Evolutionary conservation across 2,797 vertebrate genomes (phyloP), one percentile per base, ranked within the genome.

Genomic region (Borostomias antarcticus): DNA sequence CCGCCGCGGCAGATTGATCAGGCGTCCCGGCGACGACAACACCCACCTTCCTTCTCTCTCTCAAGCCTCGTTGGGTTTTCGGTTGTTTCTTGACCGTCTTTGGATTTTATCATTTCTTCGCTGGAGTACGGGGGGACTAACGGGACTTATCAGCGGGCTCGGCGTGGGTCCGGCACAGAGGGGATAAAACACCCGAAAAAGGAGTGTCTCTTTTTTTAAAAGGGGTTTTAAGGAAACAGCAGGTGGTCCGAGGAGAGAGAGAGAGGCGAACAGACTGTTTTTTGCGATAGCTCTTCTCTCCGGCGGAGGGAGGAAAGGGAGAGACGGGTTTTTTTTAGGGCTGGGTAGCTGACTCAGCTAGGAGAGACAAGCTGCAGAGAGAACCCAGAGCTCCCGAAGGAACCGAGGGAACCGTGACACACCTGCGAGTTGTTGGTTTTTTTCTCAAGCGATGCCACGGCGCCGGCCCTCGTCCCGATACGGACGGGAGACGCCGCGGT

Each of bases 1-100:
- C 83, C 59, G 70, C 81, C 78, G 79, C 72, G 74, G 80, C 85
- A 83, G 82, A 86, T 88, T 82, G 78, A 81, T 78, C 81, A 83
- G 54, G 83, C 83, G 81, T 75, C 79, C 76, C 75, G 85, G 75
- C 75, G 54, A 40, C 48, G 81, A 83, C 84, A 85, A 85, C 83
- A 85, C 85, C 74, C 86, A 66, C 60, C 28, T 37, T 33, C 21
- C 15, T 50, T 43, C 19, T 30, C 48, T n/a, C 11, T 50, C 33
- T 29, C 40, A 13, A 25, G 40, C 48, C 5, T 53, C 7, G 10
- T 40, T 19, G 6, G 5, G 28, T 25, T 54, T 28, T 11, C 7
- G 10, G 25, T 67, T 59, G 11, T 35, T 62, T 40, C 17, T 29
- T 25, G 35, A 21, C 37, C 56, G 48, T 29, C 17, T 59, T 58